Evolutionary conservation across 2,888 invertebrate genomes (phyloP).

Genomic region (Drosophila paramelanica): DNA sequence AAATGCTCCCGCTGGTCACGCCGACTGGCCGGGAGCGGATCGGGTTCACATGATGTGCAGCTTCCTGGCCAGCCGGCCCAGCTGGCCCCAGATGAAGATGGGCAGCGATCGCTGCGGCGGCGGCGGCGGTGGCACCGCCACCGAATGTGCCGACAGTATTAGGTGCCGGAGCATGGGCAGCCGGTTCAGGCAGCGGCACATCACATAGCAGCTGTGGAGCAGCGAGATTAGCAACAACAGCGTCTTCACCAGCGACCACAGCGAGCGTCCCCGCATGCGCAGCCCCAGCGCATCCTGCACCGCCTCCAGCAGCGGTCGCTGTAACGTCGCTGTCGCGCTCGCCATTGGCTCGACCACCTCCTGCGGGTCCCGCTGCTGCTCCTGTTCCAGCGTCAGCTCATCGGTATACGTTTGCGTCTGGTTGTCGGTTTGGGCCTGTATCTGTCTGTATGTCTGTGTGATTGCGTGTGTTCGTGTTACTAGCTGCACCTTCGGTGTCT

Average conservation of each 20-base stretch:
- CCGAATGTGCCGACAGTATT: neutral
- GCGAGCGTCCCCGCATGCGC: neutral
- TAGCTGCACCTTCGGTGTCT: neutral
- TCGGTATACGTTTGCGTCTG: neutral
- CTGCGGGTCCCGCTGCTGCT: neutral
- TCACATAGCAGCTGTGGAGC: slow-evolving; percentile 12
- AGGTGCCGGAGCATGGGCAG: neutral
- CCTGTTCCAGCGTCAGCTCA: neutral
- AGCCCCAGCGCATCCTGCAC: neutral
- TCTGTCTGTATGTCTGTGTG: neutral
- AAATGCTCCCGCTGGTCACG: neutral
- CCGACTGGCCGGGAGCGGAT: slow-evolving; percentile 17
- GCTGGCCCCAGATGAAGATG: slow-evolving; percentile 11
- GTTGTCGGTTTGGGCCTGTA: neutral
- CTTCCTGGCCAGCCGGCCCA: slow-evolving; percentile 13
- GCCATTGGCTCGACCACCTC: neutral
- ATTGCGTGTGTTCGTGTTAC: neutral
- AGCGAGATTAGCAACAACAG: slow-evolving; percentile 22
- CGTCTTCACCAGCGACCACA: slow-evolving; percentile 23
- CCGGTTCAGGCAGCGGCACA: neutral
- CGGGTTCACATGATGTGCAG: slow-evolving; percentile 20
- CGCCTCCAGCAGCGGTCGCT: neutral
- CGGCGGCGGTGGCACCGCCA: neutral
- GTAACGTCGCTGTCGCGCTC: neutral
- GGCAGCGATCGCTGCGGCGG: slow-evolving; percentile 8